Conservation (phyloP, 1,140 invertebrate species). For the Cheumatopsyche charites region DNA sequence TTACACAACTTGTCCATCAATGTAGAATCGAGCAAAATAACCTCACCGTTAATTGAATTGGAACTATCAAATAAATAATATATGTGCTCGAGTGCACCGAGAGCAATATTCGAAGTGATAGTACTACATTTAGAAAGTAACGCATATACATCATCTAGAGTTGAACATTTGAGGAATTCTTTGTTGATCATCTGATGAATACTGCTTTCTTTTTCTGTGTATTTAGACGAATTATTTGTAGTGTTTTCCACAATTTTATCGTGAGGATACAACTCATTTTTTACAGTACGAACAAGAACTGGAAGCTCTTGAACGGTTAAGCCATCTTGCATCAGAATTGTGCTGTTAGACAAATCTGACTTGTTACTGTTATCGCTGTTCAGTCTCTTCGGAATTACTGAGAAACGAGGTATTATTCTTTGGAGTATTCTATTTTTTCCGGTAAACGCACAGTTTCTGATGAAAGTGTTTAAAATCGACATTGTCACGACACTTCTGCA, state of each 20-base stretch:
- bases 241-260: constrained; percentile 48
- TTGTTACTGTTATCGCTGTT: constrained; percentile 19
- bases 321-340: constrained; percentile 69
- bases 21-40: constrained; percentile 55
- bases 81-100: constrained; percentile 59
- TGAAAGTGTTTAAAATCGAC: no score
- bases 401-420: background rate
- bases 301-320: constrained; percentile 72
- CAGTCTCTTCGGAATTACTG: background rate
- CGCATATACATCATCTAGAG: constrained; percentile 57
- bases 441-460: no score
- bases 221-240: constrained; percentile 1
- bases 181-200: constrained; percentile 57
- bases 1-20: constrained; percentile 57
- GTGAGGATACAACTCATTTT: constrained; percentile 48
- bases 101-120: constrained; percentile 59
- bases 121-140: constrained; percentile 59
- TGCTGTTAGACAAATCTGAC: constrained; percentile 37
- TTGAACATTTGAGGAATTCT: constrained; percentile 57
- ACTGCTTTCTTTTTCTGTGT: constrained; percentile 49
- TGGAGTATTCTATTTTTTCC: background rate
- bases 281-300: constrained; percentile 66
- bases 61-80: constrained; percentile 55
- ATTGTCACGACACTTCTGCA: no score
- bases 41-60: background rate